A percentile compares a stretch with the other conserved stretches of the same genome.
Conservation (phyloP, 1,140 invertebrate genomes). For the Tetramorium simillimum region DNA sequence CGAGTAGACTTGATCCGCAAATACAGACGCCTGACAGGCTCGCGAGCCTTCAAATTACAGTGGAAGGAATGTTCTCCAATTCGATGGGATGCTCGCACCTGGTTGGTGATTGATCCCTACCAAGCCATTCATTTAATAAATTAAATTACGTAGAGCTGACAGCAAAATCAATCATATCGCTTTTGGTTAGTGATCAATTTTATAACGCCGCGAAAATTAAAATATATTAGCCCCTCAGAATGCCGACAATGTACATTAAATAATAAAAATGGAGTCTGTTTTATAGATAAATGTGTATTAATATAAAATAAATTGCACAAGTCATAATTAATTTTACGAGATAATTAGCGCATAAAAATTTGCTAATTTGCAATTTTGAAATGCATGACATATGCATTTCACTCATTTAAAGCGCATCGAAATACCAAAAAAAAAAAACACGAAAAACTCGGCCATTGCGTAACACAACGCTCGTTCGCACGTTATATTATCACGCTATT, state of each 20-base stretch:
- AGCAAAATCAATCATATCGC: constrained; percentile 51
- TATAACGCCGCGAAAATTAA: constrained; percentile 18
- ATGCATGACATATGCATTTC: background rate
- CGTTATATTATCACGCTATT: background rate
- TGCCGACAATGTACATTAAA: background rate
- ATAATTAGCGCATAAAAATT: background rate
- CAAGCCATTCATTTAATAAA: constrained; percentile 26
- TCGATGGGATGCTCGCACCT: constrained; percentile 2
- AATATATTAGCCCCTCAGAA: constrained; percentile 5
- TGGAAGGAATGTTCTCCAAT: constrained; percentile 23
- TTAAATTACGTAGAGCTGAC: constrained; percentile 48
- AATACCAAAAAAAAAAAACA: background rate
- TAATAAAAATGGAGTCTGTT: background rate
- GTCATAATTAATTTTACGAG: background rate
- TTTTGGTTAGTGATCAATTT: constrained; percentile 34
- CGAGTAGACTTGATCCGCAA: constrained; percentile 51
- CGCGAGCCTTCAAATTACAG: constrained; percentile 51
- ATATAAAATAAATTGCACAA: background rate
- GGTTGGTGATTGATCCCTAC: constrained; percentile 47
- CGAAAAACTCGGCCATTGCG: background rate
- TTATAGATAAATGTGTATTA: background rate
- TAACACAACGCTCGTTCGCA: background rate
- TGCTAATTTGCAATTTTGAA: background rate
- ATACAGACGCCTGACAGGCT: constrained; percentile 35
- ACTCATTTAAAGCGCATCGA: background rate